These are phyloP conservation scores for Carapus acus DNA, from an alignment of 2,797 vertebrate genomes.

Conservation along the genomic window DNA sequence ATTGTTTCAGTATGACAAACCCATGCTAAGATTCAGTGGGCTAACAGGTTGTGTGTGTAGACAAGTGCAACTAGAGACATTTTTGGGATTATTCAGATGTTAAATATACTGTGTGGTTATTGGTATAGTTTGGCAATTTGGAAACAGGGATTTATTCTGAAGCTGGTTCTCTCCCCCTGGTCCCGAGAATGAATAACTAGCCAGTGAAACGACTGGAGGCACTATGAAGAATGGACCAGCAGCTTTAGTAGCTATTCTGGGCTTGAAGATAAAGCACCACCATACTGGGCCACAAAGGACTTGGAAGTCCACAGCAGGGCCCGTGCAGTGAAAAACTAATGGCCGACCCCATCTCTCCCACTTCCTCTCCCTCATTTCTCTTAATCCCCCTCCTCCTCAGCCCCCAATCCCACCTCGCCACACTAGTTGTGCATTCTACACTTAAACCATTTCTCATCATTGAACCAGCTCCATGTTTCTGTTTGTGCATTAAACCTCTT, in stretches of 20 bases:
- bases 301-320: constrained; percentile 45
- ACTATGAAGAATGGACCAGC: constrained; percentile 14
- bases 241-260: constrained; percentile 29
- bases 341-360: constrained; percentile 16
- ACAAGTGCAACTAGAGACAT: too few species aligned
- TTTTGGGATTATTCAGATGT: too few species aligned
- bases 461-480: constrained; percentile 29
- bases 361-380: too few species aligned
- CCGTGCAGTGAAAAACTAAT: constrained; percentile 46
- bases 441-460: constrained; percentile 56
- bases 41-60: too few species aligned
- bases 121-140: too few species aligned
- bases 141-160: constrained; percentile 5
- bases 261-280: constrained; percentile 38
- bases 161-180: constrained; percentile 1
- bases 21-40: too few species aligned
- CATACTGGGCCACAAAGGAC: constrained; percentile 34
- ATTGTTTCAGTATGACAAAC: too few species aligned
- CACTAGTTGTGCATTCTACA: constrained; percentile 35
- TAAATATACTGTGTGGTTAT: too few species aligned
- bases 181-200: constrained; percentile 11
- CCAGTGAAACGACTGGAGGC: constrained; percentile 13
- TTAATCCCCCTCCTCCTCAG: too few species aligned
- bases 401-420: too few species aligned
- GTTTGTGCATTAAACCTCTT: constrained; percentile 3